These are phyloP conservation scores for Crotalus helleri DNA, from an alignment of 2,113 vertebrate genomes.

Conservation along the genomic window DNA sequence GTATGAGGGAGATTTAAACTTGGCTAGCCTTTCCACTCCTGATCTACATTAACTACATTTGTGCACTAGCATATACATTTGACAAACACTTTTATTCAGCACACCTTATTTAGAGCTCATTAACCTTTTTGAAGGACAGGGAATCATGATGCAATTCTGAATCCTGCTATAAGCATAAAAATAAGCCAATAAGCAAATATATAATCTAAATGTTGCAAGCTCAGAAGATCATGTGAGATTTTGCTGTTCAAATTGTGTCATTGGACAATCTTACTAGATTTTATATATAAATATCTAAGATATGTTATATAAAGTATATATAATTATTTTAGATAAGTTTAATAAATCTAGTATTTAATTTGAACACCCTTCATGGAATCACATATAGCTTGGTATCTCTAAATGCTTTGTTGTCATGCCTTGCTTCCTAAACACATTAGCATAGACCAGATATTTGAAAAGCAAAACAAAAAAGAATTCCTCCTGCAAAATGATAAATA, in stretches of 20 bases:
- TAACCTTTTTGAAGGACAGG: neutral
- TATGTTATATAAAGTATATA: neutral
- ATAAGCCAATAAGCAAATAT: neutral
- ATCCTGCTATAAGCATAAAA: neutral
- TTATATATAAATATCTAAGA: too few relatives aligned
- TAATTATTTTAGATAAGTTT: neutral
- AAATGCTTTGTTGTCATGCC: neutral
- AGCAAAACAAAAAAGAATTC: neutral
- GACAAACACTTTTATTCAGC: neutral
- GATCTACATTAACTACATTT: neutral
- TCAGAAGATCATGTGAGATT: neutral
- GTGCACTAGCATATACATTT: neutral
- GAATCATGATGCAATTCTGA: neutral
- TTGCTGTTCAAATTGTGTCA: neutral
- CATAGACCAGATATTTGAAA: neutral
- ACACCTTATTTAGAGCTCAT: neutral
- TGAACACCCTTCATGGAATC: neutral
- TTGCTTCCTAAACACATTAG: neutral
- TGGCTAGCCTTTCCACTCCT: neutral
- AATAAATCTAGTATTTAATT: neutral
- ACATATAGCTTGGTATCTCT: neutral
- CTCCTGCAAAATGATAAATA: neutral
- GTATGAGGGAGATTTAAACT: neutral
- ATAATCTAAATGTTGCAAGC: neutral
- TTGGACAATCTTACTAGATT: neutral